Evolutionary conservation across 2,797 vertebrate genomes (phyloP).

Genomic region (Rhynchotus rufescens): DNA sequence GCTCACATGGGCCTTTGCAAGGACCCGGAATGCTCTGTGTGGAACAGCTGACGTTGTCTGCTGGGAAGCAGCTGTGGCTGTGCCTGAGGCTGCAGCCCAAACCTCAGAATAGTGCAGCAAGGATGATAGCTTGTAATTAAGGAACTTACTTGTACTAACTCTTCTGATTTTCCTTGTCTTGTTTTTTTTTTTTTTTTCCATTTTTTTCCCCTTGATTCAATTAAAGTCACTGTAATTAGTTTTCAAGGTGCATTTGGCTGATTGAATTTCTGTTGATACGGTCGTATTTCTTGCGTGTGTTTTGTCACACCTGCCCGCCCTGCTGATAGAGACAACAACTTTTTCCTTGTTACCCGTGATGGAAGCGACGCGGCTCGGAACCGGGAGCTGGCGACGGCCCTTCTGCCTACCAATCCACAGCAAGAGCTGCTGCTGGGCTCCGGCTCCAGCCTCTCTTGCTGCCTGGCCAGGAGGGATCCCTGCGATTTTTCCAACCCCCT

Average conservation of each 20-base stretch:
- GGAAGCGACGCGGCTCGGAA: not conserved
- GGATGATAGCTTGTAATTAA: not conserved
- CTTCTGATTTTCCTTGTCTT: not conserved
- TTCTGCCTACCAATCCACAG: not conserved
- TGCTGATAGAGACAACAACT: not conserved
- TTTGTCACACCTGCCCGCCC: not conserved
- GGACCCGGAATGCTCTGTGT: not conserved
- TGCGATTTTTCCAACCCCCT: not conserved
- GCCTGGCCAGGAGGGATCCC: not conserved
- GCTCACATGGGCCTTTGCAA: rapidly evolving
- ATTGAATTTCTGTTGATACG: conserved; percentile 20
- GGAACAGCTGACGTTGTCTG: not conserved
- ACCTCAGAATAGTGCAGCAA: not conserved
- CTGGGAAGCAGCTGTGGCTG: not conserved
- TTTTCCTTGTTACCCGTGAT: not conserved
- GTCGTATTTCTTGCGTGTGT: not conserved
- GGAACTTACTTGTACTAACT: not conserved
- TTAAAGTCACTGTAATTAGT: not conserved
- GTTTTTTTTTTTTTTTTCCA: not conserved
- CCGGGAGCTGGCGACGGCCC: not conserved
- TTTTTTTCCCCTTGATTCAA: not conserved
- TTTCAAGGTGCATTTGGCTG: not conserved
- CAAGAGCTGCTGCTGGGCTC: not conserved
- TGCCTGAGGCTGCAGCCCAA: not conserved
- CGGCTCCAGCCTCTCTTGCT: not conserved